A percentile compares a stretch with the other conserved stretches of the same genome.
Evolutionary conservation across 1,140 invertebrate genomes (phyloP).

Genomic region (Triops longicaudatus): DNA sequence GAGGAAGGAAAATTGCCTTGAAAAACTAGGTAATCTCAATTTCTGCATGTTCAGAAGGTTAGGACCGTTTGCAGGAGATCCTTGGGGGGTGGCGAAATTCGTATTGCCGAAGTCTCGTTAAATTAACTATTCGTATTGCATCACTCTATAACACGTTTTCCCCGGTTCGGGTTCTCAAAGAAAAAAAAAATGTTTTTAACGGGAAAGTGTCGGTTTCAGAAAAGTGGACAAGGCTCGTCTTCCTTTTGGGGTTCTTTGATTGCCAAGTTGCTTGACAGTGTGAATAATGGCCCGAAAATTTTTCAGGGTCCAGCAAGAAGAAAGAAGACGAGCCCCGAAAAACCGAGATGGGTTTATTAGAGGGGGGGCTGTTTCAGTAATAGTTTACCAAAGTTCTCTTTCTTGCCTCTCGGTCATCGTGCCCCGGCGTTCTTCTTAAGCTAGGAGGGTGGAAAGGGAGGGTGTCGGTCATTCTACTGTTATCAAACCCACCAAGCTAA

Average conservation of each 20-base stretch:
- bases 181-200: not conserved
- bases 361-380: conserved; percentile 10
- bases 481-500: not conserved
- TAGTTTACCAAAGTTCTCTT: not conserved
- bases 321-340: not conserved
- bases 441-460: not conserved
- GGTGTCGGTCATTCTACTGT: conserved; percentile 1
- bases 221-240: not conserved
- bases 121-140: too few species aligned
- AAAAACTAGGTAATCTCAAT: too few species aligned
- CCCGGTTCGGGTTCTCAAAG: too few species aligned
- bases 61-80: too few species aligned
- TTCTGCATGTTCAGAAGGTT: too few species aligned
- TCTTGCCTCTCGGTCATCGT: too few species aligned
- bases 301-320: not conserved
- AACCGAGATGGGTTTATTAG: conserved; percentile 5
- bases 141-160: too few species aligned
- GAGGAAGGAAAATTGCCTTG: too few species aligned
- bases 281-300: not conserved
- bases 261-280: not conserved
- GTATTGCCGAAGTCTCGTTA: too few species aligned
- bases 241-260: too few species aligned
- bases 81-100: too few species aligned
- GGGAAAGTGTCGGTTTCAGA: not conserved
- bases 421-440: too few species aligned